Evolutionary conservation across 2,797 vertebrate genomes (phyloP), one percentile per base, ranked within the genome.

Genomic region (Anomalospiza imberbis): DNA sequence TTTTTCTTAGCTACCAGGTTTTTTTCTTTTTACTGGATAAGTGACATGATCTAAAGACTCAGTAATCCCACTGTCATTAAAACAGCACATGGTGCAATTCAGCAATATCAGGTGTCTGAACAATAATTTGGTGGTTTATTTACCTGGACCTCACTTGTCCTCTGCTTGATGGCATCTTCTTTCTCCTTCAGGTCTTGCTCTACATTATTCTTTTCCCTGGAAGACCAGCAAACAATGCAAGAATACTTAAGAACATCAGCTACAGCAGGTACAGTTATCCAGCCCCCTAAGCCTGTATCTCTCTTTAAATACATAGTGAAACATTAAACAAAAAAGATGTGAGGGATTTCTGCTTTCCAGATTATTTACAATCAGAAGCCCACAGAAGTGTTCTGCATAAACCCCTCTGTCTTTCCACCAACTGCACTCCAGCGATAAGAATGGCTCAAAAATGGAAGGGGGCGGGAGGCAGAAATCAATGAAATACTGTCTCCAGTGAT

Each of bases 121-220:
- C 51, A 83, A 65, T 50, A 92, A 96, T 90, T 88, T 13, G 34
- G 6, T 18, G 82, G 68, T 71, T 95, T 95, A 92, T 97, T 96
- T 98, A 99, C 99, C 99, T 99, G 99, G 51, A 99, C 98, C 97
- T 99, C 99, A 18, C 78, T 98, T 87, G 97, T 99, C 95, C 98
- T 98, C 96, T 98, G 98, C 94, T 98, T 98, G 97, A 99, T 98
- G 92, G 98, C 97, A 91, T 99, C 99, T 97, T 99, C 99, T 87
- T 99, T 99, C 96, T 99, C 99, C 95, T 98, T 99, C 96, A 99
- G 98, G 92, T 99, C 99, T 95, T 99, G 99, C 92, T 99, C 99
- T 97, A 99, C 99, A 77, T 98, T 97, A 96, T 96, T 99, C 98
- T 99, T 99, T 98, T 99, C 99, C 98, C 99, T 99, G 97, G 98